phyloP scores from a whole-genome alignment of 2,888 invertebrate genomes.

The Malacosoma neustria region DNA sequence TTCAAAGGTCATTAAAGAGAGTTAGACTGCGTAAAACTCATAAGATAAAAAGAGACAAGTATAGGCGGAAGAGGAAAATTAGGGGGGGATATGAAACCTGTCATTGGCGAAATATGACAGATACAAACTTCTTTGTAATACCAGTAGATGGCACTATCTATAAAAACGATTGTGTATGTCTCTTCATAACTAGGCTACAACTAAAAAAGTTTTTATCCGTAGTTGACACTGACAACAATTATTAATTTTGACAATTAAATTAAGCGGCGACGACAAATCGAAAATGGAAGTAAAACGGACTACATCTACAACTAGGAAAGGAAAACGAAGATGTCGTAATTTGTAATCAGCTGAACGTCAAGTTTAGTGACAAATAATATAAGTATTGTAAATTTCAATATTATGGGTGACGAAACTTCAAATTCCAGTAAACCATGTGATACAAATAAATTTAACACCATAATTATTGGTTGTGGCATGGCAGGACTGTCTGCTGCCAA shows the following conservation, averaged over 20 bases:
- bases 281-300: no score
- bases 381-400: constrained; percentile 44
- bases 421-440: constrained; percentile 69
- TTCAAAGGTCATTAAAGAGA: constrained; percentile 61
- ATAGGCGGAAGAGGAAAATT: constrained; percentile 26
- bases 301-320: no score
- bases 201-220: no score
- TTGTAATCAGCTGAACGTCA: constrained; percentile 46
- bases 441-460: constrained; percentile 77
- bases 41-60: constrained; percentile 31
- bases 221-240: no score
- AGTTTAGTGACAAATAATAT: constrained; percentile 44
- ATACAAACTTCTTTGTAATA: not conserved
- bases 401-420: constrained; percentile 70
- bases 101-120: not conserved
- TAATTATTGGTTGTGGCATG: constrained; percentile 90
- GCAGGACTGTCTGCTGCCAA: constrained; percentile 90
- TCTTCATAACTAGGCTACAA: no score
- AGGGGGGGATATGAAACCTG: not conserved
- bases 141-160: no score
- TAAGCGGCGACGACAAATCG: no score
- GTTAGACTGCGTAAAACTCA: constrained; percentile 16
- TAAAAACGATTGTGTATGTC: no score
- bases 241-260: no score
- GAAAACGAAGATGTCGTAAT: constrained; percentile 36